Evolutionary conservation across 2,797 vertebrate species (phyloP).

Genomic region (Paguma larvata): DNA sequence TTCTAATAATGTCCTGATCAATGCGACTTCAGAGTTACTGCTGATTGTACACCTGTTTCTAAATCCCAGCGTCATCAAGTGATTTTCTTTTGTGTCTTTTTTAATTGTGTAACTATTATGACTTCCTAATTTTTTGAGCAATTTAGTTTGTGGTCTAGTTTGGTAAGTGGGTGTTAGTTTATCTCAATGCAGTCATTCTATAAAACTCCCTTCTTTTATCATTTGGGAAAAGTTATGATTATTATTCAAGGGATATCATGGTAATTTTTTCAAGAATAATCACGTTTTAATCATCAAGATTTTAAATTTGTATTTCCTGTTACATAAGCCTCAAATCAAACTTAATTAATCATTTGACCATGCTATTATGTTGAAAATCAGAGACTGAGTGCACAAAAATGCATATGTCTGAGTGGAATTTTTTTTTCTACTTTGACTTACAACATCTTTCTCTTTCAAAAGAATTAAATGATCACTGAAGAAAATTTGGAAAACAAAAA

Average conservation of each 20-base stretch:
- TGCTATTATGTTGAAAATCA: not conserved
- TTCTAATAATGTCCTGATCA: not conserved
- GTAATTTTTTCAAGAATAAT: not conserved
- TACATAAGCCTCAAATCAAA: not conserved
- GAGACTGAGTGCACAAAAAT: not conserved
- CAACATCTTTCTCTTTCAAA: not conserved
- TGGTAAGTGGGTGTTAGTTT: not conserved
- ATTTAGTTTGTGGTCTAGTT: not conserved
- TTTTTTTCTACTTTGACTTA: not conserved
- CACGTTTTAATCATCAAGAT: not conserved
- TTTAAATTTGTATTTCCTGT: not conserved
- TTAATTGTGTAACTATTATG: not conserved
- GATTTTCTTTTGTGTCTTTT: constrained; percentile 14
- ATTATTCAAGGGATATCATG: not conserved
- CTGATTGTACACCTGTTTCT: not conserved
- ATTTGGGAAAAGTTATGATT: not conserved
- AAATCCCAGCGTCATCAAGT: constrained; percentile 1
- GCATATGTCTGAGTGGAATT: not conserved
- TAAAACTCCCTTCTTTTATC: not conserved
- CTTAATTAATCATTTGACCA: not conserved
- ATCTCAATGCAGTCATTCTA: not conserved
- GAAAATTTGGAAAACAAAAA: not conserved
- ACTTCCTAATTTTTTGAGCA: not conserved
- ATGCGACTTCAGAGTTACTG: not conserved
- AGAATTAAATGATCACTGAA: not conserved